These are phyloP conservation scores for Sigmodon hispidus DNA, from an alignment of 2,113 vertebrate genomes.

Conservation along the genomic window DNA sequence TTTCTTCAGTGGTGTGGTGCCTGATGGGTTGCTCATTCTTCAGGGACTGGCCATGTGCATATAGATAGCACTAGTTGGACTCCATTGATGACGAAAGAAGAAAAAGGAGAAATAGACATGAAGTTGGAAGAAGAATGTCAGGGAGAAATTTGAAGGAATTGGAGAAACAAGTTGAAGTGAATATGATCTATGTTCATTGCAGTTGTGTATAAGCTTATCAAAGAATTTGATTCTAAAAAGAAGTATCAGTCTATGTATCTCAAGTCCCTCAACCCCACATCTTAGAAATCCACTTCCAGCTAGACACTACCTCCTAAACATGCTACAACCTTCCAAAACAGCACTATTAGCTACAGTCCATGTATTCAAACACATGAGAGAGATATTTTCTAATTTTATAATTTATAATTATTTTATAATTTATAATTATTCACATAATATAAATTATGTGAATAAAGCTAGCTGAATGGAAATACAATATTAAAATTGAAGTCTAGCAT, in stretches of 20 bases:
- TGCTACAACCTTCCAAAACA: neutral
- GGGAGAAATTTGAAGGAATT: too few relatives aligned
- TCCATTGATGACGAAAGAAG: neutral
- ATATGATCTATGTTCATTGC: neutral
- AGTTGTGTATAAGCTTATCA: neutral
- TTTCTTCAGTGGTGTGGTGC: neutral
- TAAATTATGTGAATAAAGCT: neutral
- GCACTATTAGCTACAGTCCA: neutral
- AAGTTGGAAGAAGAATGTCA: neutral
- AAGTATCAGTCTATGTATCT: neutral
- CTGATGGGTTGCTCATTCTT: neutral
- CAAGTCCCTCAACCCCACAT: neutral
- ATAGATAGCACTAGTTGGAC: neutral
- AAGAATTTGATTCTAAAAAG: neutral
- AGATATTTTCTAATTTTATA: too few relatives aligned
- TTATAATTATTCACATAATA: too few relatives aligned
- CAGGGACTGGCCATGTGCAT: too few relatives aligned
- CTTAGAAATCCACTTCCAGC: neutral
- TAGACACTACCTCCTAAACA: neutral
- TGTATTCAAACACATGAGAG: neutral
- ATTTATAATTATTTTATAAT: too few relatives aligned
- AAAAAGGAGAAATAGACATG: neutral
- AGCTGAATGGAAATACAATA: neutral
- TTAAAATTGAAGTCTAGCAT: neutral
- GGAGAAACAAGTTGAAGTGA: fast-evolving